Evolutionary conservation across 2,888 invertebrate genomes (phyloP).

Genomic region (Panorpa germanica): DNA sequence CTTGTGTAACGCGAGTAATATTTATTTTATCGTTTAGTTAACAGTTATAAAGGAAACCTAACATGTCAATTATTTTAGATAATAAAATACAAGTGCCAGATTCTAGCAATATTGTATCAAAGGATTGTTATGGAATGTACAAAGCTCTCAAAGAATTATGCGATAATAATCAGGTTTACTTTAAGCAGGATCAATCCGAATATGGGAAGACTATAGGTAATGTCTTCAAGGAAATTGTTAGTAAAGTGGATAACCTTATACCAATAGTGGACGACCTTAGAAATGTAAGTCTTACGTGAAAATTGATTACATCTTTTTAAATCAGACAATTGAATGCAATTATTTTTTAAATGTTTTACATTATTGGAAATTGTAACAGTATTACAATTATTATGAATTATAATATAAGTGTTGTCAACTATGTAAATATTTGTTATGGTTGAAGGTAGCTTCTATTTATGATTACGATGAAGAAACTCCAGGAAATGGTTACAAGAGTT

Average conservation of each 20-base stretch:
- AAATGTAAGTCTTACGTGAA: neutral
- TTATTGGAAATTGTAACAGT: neutral
- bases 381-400: constrained; percentile 3
- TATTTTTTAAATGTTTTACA: neutral
- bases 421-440: constrained; percentile 1
- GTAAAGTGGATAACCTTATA: constrained; percentile 4
- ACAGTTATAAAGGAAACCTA: no score
- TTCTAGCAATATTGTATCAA: no score
- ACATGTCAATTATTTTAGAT: no score
- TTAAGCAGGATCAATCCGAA: constrained; percentile 42
- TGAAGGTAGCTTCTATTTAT: constrained; percentile 41
- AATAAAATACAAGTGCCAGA: no score
- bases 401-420: neutral
- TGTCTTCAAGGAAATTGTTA: constrained; percentile 26
- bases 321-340: constrained; percentile 4
- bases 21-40: no score
- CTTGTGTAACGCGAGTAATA: no score
- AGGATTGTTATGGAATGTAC: constrained; percentile 32
- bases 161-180: constrained; percentile 41
- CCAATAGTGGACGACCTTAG: neutral
- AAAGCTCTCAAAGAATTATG: constrained; percentile 40
- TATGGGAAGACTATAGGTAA: constrained; percentile 43
- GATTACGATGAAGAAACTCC: constrained; percentile 70
- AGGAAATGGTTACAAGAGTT: constrained; percentile 89
- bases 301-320: constrained; percentile 1